These are phyloP conservation scores for Temnothorax rugatulus DNA, from an alignment of 2,888 invertebrate species.

Conservation along the genomic window DNA sequence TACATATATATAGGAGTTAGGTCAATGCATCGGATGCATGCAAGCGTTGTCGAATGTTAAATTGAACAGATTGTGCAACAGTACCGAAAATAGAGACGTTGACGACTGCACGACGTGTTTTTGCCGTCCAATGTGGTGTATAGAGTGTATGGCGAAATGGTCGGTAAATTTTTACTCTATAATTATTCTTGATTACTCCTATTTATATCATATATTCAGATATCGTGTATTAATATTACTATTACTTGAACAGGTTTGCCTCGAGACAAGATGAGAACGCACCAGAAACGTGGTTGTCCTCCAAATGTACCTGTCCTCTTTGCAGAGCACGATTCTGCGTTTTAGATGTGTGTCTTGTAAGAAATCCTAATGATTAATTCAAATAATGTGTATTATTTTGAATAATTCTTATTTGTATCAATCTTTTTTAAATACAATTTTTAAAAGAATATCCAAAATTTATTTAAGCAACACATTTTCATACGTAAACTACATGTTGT, in stretches of 20 bases:
- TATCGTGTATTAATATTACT: constrained; percentile 35
- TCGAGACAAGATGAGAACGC: constrained; percentile 91
- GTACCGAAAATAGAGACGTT: constrained; percentile 85
- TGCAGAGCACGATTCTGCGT: constrained; percentile 95
- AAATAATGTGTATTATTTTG: not conserved
- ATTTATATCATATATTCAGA: constrained; percentile 24
- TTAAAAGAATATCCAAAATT: not conserved
- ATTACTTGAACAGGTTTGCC: constrained; percentile 89
- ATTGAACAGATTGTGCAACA: constrained; percentile 90
- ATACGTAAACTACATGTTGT: not conserved
- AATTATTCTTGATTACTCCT: constrained; percentile 36
- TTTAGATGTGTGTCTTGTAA: constrained; percentile 89
- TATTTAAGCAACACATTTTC: not conserved
- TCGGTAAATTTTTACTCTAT: constrained; percentile 72
- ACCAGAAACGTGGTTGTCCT: constrained; percentile 92
- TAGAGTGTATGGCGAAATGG: constrained; percentile 94
- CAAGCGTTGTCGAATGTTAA: constrained; percentile 93
- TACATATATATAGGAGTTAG: constrained; percentile 89
- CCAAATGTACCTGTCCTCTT: constrained; percentile 95
- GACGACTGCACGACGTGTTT: constrained; percentile 88
- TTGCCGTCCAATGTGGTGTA: constrained; percentile 96
- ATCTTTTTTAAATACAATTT: constrained; percentile 12
- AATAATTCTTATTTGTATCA: constrained; percentile 4
- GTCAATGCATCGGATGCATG: constrained; percentile 96
- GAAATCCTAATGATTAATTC: constrained; percentile 57